Conservation (phyloP, 2,888 invertebrate genomes). For the Nephrotoma flavescens region DNA sequence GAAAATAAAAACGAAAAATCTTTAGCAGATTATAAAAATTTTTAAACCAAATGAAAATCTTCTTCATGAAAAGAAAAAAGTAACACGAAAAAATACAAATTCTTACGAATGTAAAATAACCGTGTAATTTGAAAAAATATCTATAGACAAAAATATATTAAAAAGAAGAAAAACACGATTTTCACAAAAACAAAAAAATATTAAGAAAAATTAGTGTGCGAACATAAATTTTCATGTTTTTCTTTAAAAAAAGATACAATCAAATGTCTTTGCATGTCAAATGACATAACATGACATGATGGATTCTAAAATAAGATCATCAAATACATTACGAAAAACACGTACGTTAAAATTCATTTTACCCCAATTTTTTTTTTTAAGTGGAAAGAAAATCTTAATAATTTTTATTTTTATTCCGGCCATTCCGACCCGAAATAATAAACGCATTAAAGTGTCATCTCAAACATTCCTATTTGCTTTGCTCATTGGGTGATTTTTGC, state of each 20-base stretch:
- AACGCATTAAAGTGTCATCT: neutral
- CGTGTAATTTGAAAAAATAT: neutral
- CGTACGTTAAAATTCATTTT: neutral
- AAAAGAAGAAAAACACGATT: constrained; percentile 3
- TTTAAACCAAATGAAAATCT: neutral
- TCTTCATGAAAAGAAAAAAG: neutral
- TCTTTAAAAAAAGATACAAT: neutral
- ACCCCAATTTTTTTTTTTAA: neutral
- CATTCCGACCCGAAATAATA: neutral
- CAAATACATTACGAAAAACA: neutral
- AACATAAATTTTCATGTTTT: constrained; percentile 5
- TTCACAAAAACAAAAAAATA: neutral
- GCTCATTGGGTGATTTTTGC: neutral
- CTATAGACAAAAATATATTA: neutral
- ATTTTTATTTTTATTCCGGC: neutral
- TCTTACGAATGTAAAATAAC: constrained; percentile 2
- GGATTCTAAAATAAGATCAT: constrained; percentile 1
- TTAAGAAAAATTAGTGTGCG: constrained; percentile 1
- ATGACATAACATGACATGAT: constrained; percentile 2
- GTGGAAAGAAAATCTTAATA: neutral
- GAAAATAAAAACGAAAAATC: neutral
- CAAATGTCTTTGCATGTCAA: constrained; percentile 5
- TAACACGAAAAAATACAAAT: neutral
- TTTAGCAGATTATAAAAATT: constrained; percentile 2
- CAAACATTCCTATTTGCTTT: neutral